phyloP scores from a whole-genome alignment of 1,140 invertebrate genomes.

The Aphelenchoides besseyi region DNA sequence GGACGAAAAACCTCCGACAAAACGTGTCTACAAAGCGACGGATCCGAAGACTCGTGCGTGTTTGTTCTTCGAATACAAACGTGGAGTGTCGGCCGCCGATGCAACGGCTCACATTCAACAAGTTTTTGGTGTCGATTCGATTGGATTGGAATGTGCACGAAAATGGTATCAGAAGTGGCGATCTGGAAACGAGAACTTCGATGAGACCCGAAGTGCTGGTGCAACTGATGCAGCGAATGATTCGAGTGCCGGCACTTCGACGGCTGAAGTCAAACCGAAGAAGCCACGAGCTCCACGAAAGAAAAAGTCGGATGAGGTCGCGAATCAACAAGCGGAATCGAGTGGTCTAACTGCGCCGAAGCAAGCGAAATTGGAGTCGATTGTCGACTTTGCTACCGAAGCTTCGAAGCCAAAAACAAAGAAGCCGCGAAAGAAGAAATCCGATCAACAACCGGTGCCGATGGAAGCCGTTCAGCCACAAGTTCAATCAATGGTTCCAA shows the following conservation, averaged over 20 bases:
- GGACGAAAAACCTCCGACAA: too few relatives aligned
- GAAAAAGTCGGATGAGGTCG: too few relatives aligned
- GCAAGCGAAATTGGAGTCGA: too few relatives aligned
- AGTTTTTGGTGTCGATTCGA: neutral
- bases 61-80: neutral
- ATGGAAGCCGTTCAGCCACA: too few relatives aligned
- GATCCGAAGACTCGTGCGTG: neutral
- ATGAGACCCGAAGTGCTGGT: neutral
- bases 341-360: too few relatives aligned
- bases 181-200: neutral
- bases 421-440: too few relatives aligned
- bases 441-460: too few relatives aligned
- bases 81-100: neutral
- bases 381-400: too few relatives aligned
- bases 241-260: neutral
- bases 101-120: neutral
- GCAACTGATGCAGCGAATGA: neutral
- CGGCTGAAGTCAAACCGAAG: too few relatives aligned
- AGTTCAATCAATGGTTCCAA: too few relatives aligned
- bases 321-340: neutral
- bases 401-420: too few relatives aligned
- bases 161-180: neutral
- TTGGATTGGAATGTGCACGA: neutral
- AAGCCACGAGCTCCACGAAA: too few relatives aligned
- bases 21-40: neutral